Base-by-base conservation (phyloP, 1,140 invertebrate genomes). In the Panulirus ornatus region DNA sequence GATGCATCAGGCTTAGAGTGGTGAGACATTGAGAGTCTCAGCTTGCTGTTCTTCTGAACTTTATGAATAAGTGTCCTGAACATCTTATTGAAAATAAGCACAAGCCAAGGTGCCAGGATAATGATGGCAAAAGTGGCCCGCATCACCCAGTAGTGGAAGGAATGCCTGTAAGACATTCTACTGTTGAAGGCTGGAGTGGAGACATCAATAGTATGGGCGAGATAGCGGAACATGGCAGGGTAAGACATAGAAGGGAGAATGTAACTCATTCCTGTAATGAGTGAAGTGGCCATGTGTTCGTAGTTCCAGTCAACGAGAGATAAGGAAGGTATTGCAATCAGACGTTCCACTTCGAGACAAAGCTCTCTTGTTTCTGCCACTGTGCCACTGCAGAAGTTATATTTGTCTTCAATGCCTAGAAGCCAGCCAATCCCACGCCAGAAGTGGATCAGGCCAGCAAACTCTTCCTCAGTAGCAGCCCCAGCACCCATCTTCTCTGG, bases 371-470 rank as follows among this genome's bases (percentile, higher is more conserved):
- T 71, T 22, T 85, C 73, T 0, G 14, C 63, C 30, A 91, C 27
- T 19, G 47, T 9, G 36, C 89, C 89, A 9, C 34, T 47, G 22
- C 89, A 91, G 44, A 94, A 91, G 84, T 94, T 94, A 82, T 93
- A 94, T 34, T 93, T 91, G 83, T 94, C 94, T 8, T 93, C 92
- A 8, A 94, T 92, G 0, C 94, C 94, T 19, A 94, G 82, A 40
- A 94, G 79, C 78, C 93, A 94, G 2, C 94, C 94, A 19, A 94
- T 93, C 2, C 93, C 93, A 34, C 93, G 85, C 94, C 94, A 94
- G 84, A 94, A 94, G 88, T 94, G 94, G 9, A 94, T 91, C 40
- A 94, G 93, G 63, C 93, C 93, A 70, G 94, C 93, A 0, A 94
- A 71, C 36, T 94, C 93, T 42, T 93, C 88, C 22, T 70, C 70